These are phyloP conservation scores for Dissostichus mawsoni DNA, from an alignment of 2,113 vertebrate genomes.

Conservation along the genomic window DNA sequence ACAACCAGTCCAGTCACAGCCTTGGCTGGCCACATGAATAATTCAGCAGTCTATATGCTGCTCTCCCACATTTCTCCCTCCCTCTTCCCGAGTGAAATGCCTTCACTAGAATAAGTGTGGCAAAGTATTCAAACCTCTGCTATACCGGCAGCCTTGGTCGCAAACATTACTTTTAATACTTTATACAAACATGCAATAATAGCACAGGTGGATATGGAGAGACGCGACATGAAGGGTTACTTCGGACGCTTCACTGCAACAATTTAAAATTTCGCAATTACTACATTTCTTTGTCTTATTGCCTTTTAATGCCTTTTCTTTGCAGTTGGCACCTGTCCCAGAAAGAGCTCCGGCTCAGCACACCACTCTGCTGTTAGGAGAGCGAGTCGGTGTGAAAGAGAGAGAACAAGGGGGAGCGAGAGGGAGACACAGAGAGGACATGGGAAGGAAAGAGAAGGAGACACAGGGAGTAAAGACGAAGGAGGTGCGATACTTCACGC, in stretches of 20 bases:
- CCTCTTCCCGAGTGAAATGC: slow-evolving; percentile 70
- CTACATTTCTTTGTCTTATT: slow-evolving; percentile 40
- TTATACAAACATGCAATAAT: slow-evolving; percentile 17
- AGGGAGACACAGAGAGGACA: slow-evolving; percentile 61
- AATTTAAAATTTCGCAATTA: slow-evolving; percentile 28
- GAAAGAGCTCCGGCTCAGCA: slow-evolving; percentile 82
- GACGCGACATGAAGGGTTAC: slow-evolving; percentile 9
- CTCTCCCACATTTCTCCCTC: slow-evolving; percentile 62
- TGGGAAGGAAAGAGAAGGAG: slow-evolving; percentile 51
- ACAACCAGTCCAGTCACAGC: slow-evolving; percentile 84
- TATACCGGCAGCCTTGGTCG: slow-evolving; percentile 6
- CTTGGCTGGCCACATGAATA: slow-evolving; percentile 88
- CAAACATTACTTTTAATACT: slow-evolving; percentile 40
- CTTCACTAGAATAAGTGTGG: slow-evolving; percentile 71
- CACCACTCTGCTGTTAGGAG: slow-evolving; percentile 72
- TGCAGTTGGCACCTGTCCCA: slow-evolving; percentile 89
- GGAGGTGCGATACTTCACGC: slow-evolving; percentile 62
- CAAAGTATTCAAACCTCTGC: slow-evolving; percentile 66
- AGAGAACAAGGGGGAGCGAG: slow-evolving; percentile 64
- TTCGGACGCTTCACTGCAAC: slow-evolving; percentile 28
- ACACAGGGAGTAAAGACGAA: slow-evolving; percentile 47
- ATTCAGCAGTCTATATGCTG: slow-evolving; percentile 86
- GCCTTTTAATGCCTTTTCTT: slow-evolving; percentile 86
- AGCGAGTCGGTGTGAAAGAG: slow-evolving; percentile 64
- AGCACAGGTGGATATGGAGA: neutral